Base-by-base conservation (phyloP, 1,140 invertebrate species). In the Drosophila sp. region DNA sequence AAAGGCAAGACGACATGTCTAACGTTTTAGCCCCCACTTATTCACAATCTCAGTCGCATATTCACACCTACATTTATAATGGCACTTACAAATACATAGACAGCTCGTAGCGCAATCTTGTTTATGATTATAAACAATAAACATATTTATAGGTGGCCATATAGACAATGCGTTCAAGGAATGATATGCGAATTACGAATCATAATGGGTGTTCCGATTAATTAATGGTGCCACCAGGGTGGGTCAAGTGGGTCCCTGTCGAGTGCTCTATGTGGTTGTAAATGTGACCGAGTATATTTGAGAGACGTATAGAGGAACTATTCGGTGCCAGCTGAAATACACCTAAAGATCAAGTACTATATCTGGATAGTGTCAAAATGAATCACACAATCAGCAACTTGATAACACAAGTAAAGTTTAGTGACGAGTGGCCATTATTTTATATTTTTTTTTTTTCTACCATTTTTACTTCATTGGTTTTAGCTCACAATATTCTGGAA, bases 91-190 rank as follows among this genome's bases (percentile, higher is more conserved):
- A 29, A 32, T 36, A 21, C 48, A 46, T 9, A 29, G 16, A 50
- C 48, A 45, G 63, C 32, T 48, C 29, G 36, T 29, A 7, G 46
- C 46, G 27, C 67, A 72, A 75, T 67, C 76, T 76, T 69, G 14
- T 66, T 70, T 62, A 51, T 67, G 64, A 77, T 72, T 75, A 45
- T 72, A 70, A 76, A 83, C 56, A 79, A 76, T 67, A 84, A 64
- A 75, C 78, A 75, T 32, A 62, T 84, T 86, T 84, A 84, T 71
- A 62, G 50, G 14, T 43, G 61, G 64, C 43, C 63, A 45, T 77
- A 73, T 81, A 77, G 54, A 77, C 43, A 58, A 41, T 61, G 64
- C 27, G 57, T 63, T 61, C 54, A 8, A 7, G 62, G 61, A 82
- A 76, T 72, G 34, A 34, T 66, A 45, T 43, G 71, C 75, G 65